Evolutionary conservation across 2,113 vertebrate species (phyloP).

Genomic region (Puffinus mauretanicus): DNA sequence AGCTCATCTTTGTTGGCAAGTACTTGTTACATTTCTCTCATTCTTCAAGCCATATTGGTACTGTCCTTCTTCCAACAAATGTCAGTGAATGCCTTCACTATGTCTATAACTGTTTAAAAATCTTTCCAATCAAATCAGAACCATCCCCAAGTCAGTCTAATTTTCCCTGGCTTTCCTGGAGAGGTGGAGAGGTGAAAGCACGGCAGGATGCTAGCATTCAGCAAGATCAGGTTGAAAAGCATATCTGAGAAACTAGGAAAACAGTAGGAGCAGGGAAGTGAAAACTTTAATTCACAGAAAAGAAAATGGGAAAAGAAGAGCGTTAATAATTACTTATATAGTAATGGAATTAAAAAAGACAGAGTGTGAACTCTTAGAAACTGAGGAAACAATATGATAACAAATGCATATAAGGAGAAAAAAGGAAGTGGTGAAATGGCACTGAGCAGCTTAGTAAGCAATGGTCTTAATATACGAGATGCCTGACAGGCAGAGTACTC

Average conservation of each 20-base stretch:
- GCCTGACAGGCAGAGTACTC: not conserved
- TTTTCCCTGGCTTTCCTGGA: not conserved
- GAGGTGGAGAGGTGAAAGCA: slow-evolving; percentile 42
- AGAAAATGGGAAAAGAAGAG: not conserved
- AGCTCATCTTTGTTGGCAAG: not conserved
- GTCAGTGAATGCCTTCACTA: not conserved
- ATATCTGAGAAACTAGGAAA: slow-evolving; percentile 12
- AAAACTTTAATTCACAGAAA: not conserved
- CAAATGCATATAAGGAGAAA: not conserved
- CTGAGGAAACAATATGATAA: not conserved
- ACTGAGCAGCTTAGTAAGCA: not conserved
- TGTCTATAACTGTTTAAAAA: not conserved
- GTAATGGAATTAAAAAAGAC: not conserved
- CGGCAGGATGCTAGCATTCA: not conserved
- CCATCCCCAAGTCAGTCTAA: not conserved
- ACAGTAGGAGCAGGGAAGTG: not conserved
- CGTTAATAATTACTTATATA: not conserved
- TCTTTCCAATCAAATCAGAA: slow-evolving; percentile 36
- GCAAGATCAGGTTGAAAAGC: slow-evolving; percentile 9
- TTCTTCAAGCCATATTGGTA: not conserved
- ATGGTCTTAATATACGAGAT: not conserved
- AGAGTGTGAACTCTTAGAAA: not conserved
- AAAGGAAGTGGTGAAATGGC: not conserved
- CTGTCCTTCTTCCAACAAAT: not conserved
- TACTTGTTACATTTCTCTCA: not conserved